Conservation (phyloP, 2,113 vertebrate genomes). For the Mustela lutreola region DNA sequence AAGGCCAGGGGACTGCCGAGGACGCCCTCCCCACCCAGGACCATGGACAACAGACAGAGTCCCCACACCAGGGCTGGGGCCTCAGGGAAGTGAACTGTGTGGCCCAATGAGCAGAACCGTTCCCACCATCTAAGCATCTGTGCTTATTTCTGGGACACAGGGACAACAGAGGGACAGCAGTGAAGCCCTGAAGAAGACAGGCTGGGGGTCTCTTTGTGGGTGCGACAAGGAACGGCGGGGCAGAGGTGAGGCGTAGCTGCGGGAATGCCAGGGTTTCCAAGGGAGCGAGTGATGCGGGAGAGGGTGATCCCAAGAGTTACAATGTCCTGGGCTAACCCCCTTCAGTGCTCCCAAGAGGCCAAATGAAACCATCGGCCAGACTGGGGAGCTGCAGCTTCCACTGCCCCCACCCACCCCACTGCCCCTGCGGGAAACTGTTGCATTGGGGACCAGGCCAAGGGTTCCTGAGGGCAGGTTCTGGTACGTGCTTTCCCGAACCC, state of each 20-base stretch:
- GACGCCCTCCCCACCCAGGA: neutral
- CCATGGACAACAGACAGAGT: neutral
- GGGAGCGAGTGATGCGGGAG: rapidly evolving
- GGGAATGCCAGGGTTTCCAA: neutral
- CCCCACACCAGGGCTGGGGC: no score
- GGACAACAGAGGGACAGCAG: neutral
- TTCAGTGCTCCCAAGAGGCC: neutral
- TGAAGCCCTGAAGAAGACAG: neutral
- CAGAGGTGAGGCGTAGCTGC: neutral
- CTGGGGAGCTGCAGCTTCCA: no score
- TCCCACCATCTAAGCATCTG: neutral
- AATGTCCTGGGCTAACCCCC: neutral
- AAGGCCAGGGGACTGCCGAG: neutral
- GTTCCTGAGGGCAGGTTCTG: neutral
- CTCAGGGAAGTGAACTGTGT: neutral
- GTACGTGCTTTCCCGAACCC: neutral
- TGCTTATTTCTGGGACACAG: neutral
- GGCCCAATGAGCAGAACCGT: neutral
- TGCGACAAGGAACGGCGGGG: neutral
- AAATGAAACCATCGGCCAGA: neutral
- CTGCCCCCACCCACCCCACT: neutral
- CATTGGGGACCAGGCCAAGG: neutral
- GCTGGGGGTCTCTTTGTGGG: neutral
- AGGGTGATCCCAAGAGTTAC: neutral
- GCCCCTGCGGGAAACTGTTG: neutral